These are phyloP conservation scores for Microctenopoma stevenorrisi DNA, from an alignment of 2,797 vertebrate species.

Conservation along the genomic window DNA sequence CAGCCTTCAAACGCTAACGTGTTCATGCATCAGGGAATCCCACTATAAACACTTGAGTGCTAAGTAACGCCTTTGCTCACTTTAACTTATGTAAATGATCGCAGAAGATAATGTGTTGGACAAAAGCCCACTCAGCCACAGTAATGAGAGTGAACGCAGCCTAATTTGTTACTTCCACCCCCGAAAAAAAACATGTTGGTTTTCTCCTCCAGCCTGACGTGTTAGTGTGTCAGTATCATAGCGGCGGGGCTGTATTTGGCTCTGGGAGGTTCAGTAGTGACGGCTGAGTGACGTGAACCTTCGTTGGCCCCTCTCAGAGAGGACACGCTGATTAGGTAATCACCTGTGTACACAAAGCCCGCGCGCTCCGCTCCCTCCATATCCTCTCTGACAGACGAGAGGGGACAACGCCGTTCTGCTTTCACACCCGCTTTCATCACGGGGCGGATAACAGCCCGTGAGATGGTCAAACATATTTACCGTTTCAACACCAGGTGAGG, in stretches of 20 bases:
- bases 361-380: slow-evolving; percentile 54
- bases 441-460: slow-evolving; percentile 65
- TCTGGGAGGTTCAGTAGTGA: slow-evolving; percentile 58
- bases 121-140: too few relatives aligned
- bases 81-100: too few relatives aligned
- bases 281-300: slow-evolving; percentile 83
- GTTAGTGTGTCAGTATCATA: slow-evolving; percentile 64
- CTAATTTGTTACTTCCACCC: slow-evolving; percentile 16
- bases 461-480: slow-evolving; percentile 73
- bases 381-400: slow-evolving; percentile 77
- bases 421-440: slow-evolving; percentile 79
- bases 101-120: too few relatives aligned
- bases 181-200: slow-evolving; percentile 7
- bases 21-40: too few relatives aligned
- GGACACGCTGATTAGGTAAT: slow-evolving; percentile 85
- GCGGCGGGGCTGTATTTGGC: slow-evolving; percentile 69
- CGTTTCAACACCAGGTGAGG: slow-evolving; percentile 74
- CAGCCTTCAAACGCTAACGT: too few relatives aligned
- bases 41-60: too few relatives aligned
- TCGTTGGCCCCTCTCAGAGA: slow-evolving; percentile 76
- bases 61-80: too few relatives aligned
- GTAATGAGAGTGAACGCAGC: background rate
- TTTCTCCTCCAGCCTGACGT: slow-evolving; percentile 16
- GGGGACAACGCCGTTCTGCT: slow-evolving; percentile 72
- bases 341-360: slow-evolving; percentile 85